Conservation (phyloP, 2,888 invertebrate genomes). For the Punctoribates punctum region DNA sequence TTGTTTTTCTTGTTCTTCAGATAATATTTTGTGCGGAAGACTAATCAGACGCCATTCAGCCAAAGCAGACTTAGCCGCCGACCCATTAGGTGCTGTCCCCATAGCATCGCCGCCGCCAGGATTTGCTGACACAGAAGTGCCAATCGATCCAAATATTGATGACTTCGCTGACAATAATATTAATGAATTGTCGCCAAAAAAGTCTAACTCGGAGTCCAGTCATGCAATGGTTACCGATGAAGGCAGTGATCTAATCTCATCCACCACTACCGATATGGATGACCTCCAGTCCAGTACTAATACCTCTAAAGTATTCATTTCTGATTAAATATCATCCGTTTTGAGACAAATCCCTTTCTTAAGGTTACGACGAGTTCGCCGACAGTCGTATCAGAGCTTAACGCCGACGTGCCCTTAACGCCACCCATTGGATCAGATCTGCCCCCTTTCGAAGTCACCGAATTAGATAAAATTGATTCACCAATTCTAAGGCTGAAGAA, state of each 20-base stretch:
- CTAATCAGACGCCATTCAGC: conserved; percentile 40
- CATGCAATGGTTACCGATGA: conserved; percentile 18
- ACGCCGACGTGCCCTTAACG: conserved; percentile 32
- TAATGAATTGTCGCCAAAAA: not conserved
- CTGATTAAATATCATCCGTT: not conserved
- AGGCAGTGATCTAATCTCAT: conserved; percentile 1
- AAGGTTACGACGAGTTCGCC: conserved; percentile 21
- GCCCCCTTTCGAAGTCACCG: not conserved
- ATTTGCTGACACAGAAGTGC: conserved; percentile 37
- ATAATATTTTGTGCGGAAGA: conserved; percentile 14
- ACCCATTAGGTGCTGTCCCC: conserved; percentile 8
- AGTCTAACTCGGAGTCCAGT: not conserved
- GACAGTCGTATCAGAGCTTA: conserved; percentile 30
- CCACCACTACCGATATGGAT: conserved; percentile 26
- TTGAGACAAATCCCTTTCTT: not conserved
- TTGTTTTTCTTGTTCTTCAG: not conserved
- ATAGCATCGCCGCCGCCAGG: conserved; percentile 42
- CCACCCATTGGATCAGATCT: conserved; percentile 19
- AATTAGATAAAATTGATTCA: conserved; percentile 17
- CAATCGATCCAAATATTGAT: not conserved
- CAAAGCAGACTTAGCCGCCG: conserved; percentile 39
- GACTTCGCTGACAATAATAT: not conserved
- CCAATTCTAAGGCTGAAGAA: conserved; percentile 10
- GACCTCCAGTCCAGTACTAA: conserved; percentile 21
- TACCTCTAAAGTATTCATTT: not conserved